Evolutionary conservation across 1,140 invertebrate genomes (phyloP), one percentile per base, ranked within the genome.

Genomic region (Pissodes strobi): DNA sequence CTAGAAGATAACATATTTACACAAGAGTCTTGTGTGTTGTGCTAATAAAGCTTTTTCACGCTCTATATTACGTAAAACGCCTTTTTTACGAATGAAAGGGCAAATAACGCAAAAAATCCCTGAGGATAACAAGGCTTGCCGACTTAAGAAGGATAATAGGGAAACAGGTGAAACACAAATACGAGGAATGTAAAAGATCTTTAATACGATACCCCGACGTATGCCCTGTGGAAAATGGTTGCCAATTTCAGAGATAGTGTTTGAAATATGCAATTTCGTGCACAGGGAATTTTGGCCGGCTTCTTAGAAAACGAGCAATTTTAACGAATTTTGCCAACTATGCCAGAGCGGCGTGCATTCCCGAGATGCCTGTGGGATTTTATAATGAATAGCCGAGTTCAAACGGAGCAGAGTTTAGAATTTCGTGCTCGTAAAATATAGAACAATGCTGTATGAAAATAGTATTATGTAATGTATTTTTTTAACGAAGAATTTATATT

Each of bases 71-170:
- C 19, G 2, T 3, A 38, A 55, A 55, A n/a, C 21, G 17, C 37
- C 19, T 10, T 48, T 48, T 43, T 58, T 48, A 58, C 38, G 56
- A 58, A 58, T 58, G 39, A 48, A 30, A 45, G 48, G 25, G 21
- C 38, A 58, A 58, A 48, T 45, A 58, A 48, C 19, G 19, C 23
- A 18, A 58, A 43, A 45, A 43, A 46, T 58, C 27, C 21, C 18
- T n/a, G 4, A 15, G 46, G 46, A 53, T 41, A 41, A 53, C 38
- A 43, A 66, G 51, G 56, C 52, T 41, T 60, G 51, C 53, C 41
- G 58, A 27, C 46, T 51, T 27, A 41, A 41, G 34, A 13, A 18
- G 49, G 25, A 62, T 60, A 55, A 34, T 53, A 61, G 23, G 52
- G 61, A 19, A 48, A 41, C 52, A 55, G 52, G 52, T 55, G 19